phyloP scores from a whole-genome alignment of 1,140 invertebrate genomes.

The Vanessa atalanta region DNA sequence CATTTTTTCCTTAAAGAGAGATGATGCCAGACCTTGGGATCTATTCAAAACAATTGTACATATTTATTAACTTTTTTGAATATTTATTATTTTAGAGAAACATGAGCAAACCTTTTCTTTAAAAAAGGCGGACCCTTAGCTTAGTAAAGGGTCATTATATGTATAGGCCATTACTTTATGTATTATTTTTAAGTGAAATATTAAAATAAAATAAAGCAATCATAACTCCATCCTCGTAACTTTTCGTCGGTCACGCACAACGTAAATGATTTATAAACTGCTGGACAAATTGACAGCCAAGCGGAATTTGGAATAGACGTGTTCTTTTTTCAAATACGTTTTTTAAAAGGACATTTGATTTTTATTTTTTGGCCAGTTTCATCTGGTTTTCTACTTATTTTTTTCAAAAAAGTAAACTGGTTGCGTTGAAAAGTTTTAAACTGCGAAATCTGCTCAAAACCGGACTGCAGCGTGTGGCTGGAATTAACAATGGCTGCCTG shows the following conservation, averaged over 20 bases:
- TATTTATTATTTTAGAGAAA: too few relatives aligned
- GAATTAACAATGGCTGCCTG: conserved; percentile 27
- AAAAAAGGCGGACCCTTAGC: too few relatives aligned
- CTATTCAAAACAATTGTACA: too few relatives aligned
- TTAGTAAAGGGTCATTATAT: too few relatives aligned
- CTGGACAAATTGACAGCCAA: conserved; percentile 34
- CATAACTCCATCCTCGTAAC: background rate
- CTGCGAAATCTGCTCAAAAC: conserved; percentile 35
- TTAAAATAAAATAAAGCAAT: background rate
- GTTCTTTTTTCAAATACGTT: conserved; percentile 21
- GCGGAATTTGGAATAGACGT: conserved; percentile 18
- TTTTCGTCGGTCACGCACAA: conserved; percentile 18
- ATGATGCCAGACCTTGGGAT: too few relatives aligned
- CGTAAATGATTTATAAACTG: conserved; percentile 47
- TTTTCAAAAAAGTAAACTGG: conserved; percentile 27
- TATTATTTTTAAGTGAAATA: background rate
- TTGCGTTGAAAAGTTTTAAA: conserved; percentile 36
- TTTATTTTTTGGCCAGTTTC: conserved; percentile 31
- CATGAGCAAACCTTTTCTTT: too few relatives aligned
- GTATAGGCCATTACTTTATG: too few relatives aligned
- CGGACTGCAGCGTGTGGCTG: conserved; percentile 29
- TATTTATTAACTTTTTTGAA: too few relatives aligned
- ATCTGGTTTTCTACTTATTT: conserved; percentile 18
- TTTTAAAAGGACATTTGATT: conserved; percentile 36
- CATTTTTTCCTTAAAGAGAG: too few relatives aligned